Base-by-base conservation (phyloP, 2,888 invertebrate genomes). In the Dynastes tityus region DNA sequence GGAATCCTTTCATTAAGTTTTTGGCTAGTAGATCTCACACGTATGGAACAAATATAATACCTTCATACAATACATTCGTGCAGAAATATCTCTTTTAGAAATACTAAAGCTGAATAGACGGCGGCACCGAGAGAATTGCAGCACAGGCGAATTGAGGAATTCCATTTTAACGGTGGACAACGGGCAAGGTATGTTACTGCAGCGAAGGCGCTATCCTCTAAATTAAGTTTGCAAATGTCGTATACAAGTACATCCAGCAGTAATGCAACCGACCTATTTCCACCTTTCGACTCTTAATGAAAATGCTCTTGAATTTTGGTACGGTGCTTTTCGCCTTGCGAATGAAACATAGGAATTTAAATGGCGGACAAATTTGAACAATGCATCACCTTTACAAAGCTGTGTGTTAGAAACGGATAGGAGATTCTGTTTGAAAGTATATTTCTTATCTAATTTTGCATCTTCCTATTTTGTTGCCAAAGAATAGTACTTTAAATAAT, bases 201-300 rank as follows among this genome's bases (percentile, higher is more conserved):
- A 80, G 82, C 82, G 79, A 79, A 82, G 80, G 83, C 73, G 58
- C 58, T 73, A 9, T 84, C 82, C 84, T 85, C 84, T 86, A 88
- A 87, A 88, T 88, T 87, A 86, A 88, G 88, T 87, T 88, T 86
- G 87, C 87, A 86, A 86, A 87, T 86, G 86, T 86, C 85, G 85
- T 85, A 84, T 83, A 83, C 83, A 84, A 82, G 84, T 85, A 86
- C 85, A 85, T 83, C 80, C 85, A 83, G 85, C 85, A 87, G 87
- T 87, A 87, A 86, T 84, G 85, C 84, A 81, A 81, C 79, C 82
- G 83, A 80, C 84, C 84, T 51, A 51, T 68, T 68, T 68, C 51
- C 68, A 68, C 68, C 68, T 68, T 68, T 68, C 51, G 27, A 40
- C 32, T 32, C 27, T 27, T 68, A 68, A 68, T 68, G 68, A 68